Percentiles rank a stretch among this genome's conserved stretches.
phyloP scores from a whole-genome alignment of 2,797 vertebrate genomes.

The Tinamus major region DNA sequence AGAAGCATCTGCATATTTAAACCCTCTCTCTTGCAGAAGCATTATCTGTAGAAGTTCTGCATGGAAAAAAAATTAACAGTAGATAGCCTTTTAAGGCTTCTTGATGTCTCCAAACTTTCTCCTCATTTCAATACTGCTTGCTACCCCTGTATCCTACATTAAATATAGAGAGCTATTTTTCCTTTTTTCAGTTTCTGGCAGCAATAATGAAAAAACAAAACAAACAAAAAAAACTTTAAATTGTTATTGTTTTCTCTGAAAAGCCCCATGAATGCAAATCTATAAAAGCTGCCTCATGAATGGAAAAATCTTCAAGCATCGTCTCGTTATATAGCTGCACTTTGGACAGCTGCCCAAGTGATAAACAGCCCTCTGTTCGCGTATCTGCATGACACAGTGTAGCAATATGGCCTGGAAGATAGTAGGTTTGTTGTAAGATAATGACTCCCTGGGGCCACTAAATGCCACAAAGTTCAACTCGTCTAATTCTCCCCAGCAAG shows the following conservation, averaged over 20 bases:
- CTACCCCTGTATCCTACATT: constrained; percentile 49
- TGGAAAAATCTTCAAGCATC: constrained; percentile 57
- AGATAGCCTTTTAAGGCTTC: constrained; percentile 54
- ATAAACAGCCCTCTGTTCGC: constrained; percentile 59
- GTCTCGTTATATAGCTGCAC: constrained; percentile 41
- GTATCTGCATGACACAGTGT: constrained; percentile 61
- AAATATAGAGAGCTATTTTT: constrained; percentile 41
- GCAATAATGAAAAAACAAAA: constrained; percentile 7
- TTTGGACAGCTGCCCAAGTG: constrained; percentile 67
- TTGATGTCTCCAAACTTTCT: constrained; percentile 32
- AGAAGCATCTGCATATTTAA: constrained; percentile 64
- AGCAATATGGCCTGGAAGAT: constrained; percentile 62
- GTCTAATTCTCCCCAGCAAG: constrained; percentile 61
- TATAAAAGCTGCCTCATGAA: constrained; percentile 62
- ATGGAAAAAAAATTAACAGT: constrained; percentile 58
- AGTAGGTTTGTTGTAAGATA: constrained; percentile 70
- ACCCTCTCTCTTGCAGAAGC: constrained; percentile 26
- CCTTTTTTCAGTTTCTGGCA: constrained; percentile 57
- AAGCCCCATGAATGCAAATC: constrained; percentile 60
- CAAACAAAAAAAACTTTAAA: constrained; percentile 44
- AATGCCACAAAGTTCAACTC: constrained; percentile 49
- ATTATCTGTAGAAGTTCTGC: constrained; percentile 56
- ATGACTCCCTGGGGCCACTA: constrained; percentile 48
- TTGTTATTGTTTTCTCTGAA: constrained; percentile 72
- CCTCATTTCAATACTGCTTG: constrained; percentile 45